These are phyloP conservation scores for Nephrocerus scutellatus DNA, from an alignment of 2,888 invertebrate genomes.

Conservation along the genomic window DNA sequence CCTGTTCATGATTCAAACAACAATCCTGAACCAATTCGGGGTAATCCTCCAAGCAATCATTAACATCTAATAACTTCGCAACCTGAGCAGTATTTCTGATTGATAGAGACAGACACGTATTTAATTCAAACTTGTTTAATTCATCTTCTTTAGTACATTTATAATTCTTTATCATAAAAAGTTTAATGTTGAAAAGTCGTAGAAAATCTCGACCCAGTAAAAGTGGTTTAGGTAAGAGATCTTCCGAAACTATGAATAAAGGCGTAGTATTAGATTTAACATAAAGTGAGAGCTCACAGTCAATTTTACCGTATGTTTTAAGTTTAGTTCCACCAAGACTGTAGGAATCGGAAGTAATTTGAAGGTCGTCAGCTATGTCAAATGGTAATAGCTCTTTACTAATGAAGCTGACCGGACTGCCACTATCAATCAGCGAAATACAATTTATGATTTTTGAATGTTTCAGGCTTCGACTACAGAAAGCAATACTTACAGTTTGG, in stretches of 20 bases:
- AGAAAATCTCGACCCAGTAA: conserved; percentile 4
- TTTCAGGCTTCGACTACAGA: conserved; percentile 4
- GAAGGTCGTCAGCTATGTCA: conserved; percentile 1
- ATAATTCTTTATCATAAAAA: conserved; percentile 3
- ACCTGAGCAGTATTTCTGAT: too few relatives aligned
- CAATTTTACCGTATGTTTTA: conserved; percentile 9
- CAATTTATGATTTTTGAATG: background rate
- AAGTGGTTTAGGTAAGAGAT: too few relatives aligned
- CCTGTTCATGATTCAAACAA: too few relatives aligned
- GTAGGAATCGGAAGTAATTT: conserved; percentile 7
- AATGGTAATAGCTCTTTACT: conserved; percentile 9
- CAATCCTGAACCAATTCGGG: too few relatives aligned
- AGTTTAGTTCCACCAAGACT: conserved; percentile 7
- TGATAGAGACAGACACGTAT: conserved; percentile 3
- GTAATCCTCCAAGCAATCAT: too few relatives aligned
- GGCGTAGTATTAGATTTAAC: conserved; percentile 1
- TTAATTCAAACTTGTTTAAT: background rate
- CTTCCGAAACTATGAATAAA: conserved; percentile 6
- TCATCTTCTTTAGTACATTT: background rate
- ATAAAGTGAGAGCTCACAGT: conserved; percentile 10
- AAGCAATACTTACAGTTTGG: conserved; percentile 14
- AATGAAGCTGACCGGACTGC: conserved; percentile 16
- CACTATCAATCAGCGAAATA: conserved; percentile 14
- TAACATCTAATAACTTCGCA: background rate
- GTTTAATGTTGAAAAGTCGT: conserved; percentile 2